Conservation (phyloP, 1,140 invertebrate genomes). For the Heliconius eleuchia region DNA sequence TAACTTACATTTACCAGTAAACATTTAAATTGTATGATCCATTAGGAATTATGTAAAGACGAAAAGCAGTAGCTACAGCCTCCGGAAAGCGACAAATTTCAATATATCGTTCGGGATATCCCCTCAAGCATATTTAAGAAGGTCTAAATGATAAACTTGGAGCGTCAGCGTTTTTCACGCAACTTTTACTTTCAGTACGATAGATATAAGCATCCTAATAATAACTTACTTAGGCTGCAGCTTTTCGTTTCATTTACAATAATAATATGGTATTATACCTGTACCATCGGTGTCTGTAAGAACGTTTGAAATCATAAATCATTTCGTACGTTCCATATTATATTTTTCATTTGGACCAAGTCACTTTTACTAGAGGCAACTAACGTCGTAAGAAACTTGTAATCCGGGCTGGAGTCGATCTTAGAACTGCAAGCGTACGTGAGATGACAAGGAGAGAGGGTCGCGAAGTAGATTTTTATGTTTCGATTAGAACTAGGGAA, state of each 20-base stretch:
- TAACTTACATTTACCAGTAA: too few species aligned
- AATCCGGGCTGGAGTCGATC: slow-evolving; percentile 70
- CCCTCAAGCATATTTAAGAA: background rate
- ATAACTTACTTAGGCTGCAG: too few species aligned
- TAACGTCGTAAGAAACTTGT: slow-evolving; percentile 46
- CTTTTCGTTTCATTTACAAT: too few species aligned
- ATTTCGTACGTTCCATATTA: background rate
- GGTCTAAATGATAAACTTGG: background rate
- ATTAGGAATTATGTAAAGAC: background rate
- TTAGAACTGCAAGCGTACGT: slow-evolving; percentile 66
- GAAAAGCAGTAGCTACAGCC: background rate
- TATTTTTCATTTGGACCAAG: slow-evolving; percentile 12
- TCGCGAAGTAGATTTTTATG: slow-evolving; percentile 55
- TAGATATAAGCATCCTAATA: too few species aligned
- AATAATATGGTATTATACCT: too few species aligned
- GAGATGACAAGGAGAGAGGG: slow-evolving; percentile 52
- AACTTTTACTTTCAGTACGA: background rate
- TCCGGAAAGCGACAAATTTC: slow-evolving; percentile 18
- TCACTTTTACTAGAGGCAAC: slow-evolving; percentile 29
- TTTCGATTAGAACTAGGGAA: slow-evolving; percentile 44
- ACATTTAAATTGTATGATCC: background rate
- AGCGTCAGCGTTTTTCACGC: background rate
- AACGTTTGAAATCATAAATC: background rate
- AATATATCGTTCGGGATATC: slow-evolving; percentile 11
- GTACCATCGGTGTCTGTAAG: too few species aligned